Evolutionary conservation across 2,113 vertebrate genomes (phyloP).

Genomic region (Crotalus tigris): DNA sequence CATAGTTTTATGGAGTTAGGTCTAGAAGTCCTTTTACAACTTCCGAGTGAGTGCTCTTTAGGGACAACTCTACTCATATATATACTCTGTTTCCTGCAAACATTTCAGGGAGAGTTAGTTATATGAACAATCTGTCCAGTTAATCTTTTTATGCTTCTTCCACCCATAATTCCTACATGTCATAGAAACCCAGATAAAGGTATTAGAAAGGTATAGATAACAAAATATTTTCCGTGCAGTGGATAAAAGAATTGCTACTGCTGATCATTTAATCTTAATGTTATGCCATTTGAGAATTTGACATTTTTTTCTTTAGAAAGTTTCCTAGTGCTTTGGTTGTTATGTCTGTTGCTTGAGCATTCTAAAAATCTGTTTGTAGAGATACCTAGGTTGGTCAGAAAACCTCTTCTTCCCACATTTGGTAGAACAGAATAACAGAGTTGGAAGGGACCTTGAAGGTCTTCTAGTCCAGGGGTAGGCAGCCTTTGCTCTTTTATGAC

Average conservation of each 20-base stretch:
- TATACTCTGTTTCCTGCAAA: background rate
- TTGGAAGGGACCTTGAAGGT: background rate
- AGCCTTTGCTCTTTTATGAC: no score
- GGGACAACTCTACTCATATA: slow-evolving; percentile 4
- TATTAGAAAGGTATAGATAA: background rate
- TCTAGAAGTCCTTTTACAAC: slow-evolving; percentile 16
- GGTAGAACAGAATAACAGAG: background rate
- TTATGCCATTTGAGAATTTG: background rate
- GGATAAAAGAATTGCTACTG: background rate
- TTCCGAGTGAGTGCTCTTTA: slow-evolving; percentile 1
- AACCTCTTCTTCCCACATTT: background rate
- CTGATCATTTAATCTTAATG: background rate
- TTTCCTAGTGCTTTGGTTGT: background rate
- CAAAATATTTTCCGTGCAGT: background rate
- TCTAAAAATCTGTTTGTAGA: background rate
- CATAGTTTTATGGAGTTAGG: slow-evolving; percentile 1
- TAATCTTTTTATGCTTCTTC: slow-evolving; percentile 6
- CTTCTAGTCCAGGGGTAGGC: background rate
- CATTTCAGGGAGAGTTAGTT: slow-evolving; percentile 27
- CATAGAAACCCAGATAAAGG: slow-evolving; percentile 5
- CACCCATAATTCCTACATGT: slow-evolving; percentile 1
- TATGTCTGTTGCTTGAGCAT: background rate
- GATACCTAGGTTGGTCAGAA: background rate
- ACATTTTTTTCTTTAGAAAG: background rate
- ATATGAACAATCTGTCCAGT: slow-evolving; percentile 9